Evolutionary conservation across 2,797 vertebrate genomes (phyloP).

Genomic region (Somateria mollissima): DNA sequence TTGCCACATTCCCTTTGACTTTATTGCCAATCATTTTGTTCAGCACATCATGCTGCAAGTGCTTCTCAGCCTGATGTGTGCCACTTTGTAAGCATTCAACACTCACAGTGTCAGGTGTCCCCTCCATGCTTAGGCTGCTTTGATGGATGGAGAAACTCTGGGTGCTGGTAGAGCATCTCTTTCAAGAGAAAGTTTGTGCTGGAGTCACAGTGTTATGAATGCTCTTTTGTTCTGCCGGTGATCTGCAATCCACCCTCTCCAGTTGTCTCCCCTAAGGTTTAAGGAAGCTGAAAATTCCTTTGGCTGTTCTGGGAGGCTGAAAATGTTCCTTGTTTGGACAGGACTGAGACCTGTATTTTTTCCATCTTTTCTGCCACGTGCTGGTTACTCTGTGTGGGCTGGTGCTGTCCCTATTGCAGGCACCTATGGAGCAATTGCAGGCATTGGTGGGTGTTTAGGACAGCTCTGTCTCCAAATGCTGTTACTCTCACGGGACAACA

Average conservation of each 20-base stretch:
- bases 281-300: not conserved
- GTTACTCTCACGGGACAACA: not conserved
- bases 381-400: not conserved
- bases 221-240: fast-evolving
- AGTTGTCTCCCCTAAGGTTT: not conserved
- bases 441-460: not conserved
- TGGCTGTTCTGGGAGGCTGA: not conserved
- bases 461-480: not conserved
- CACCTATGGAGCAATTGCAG: not conserved
- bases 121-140: not conserved
- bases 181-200: not conserved
- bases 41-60: not conserved
- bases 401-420: not conserved
- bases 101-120: fast-evolving
- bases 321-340: not conserved
- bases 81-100: not conserved
- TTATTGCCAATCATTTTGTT: not conserved
- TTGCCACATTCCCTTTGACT: not conserved
- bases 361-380: not conserved
- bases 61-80: not conserved
- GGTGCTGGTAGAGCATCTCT: not conserved
- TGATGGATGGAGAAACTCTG: not conserved
- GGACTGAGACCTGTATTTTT: not conserved
- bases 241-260: not conserved
- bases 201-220: not conserved